A percentile compares a stretch with the other conserved stretches of the same genome.
These are phyloP conservation scores for Linhomoeus sp. DNA, from an alignment of 2,888 invertebrate genomes.

Conservation along the genomic window DNA sequence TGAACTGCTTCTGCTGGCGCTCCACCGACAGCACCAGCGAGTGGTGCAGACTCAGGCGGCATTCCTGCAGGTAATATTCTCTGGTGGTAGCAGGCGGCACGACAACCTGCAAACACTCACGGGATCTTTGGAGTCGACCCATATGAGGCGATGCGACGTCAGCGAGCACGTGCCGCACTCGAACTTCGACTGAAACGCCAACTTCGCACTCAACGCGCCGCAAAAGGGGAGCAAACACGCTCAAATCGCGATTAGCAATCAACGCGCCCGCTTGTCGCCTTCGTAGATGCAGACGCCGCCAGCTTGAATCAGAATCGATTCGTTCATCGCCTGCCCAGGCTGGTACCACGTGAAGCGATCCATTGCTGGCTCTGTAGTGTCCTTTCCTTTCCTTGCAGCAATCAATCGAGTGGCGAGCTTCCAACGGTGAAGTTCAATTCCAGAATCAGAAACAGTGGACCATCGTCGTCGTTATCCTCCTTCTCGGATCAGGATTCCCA, in stretches of 20 bases:
- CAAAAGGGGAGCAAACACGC: no score
- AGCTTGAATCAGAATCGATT: slow-evolving; percentile 22
- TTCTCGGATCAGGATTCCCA: no score
- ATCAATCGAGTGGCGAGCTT: no score
- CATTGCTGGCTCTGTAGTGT: slow-evolving; percentile 10
- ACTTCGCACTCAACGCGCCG: no score
- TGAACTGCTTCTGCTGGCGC: slow-evolving; percentile 20
- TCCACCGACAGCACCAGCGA: slow-evolving; percentile 21
- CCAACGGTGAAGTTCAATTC: no score
- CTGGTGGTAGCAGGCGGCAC: no score
- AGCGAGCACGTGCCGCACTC: slow-evolving; percentile 23
- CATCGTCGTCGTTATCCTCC: no score
- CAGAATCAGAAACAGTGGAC: no score
- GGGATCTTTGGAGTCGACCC: slow-evolving; percentile 24
- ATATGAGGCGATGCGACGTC: slow-evolving; percentile 23
- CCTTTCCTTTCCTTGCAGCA: not conserved
- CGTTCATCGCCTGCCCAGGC: slow-evolving; percentile 19
- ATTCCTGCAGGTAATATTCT: slow-evolving; percentile 9
- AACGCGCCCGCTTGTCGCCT: slow-evolving; percentile 19
- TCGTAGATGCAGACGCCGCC: slow-evolving; percentile 24
- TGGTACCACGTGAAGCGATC: slow-evolving; percentile 23
- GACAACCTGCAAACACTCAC: no score
- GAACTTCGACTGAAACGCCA: slow-evolving; percentile 14
- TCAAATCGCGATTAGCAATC: not conserved
- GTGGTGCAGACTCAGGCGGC: slow-evolving; percentile 21